A percentile compares a stretch with the other conserved stretches of the same genome.
Conservation (phyloP, 2,113 vertebrate species). For the Castor canadensis region DNA sequence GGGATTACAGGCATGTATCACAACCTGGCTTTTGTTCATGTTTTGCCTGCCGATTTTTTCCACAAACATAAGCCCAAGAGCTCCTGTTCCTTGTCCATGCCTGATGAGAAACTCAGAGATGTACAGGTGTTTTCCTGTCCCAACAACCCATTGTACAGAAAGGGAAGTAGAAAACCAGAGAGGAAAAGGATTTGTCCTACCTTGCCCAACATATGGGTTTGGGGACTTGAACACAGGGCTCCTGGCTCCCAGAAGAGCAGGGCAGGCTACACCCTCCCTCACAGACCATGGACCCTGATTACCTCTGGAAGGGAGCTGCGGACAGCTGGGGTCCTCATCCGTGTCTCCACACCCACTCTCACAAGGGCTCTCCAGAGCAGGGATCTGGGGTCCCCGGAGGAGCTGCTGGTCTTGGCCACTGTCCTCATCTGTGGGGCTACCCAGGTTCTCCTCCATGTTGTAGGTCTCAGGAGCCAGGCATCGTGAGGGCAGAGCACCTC, state of each 20-base stretch:
- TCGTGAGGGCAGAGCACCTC: accelerated
- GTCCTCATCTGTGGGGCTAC: conserved; percentile 56
- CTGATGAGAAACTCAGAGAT: background rate
- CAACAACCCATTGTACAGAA: background rate
- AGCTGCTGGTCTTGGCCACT: conserved; percentile 22
- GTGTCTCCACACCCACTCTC: conserved; percentile 71
- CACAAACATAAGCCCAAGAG: background rate
- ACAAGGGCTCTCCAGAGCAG: conserved; percentile 83
- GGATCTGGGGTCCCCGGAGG: conserved; percentile 79
- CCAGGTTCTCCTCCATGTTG: conserved; percentile 74
- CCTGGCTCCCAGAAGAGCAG: background rate
- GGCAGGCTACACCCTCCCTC: background rate
- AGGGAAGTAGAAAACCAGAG: background rate
- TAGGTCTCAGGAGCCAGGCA: conserved; percentile 68
- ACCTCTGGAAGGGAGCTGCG: conserved; percentile 80
- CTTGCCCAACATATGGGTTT: accelerated
- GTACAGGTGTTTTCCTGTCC: background rate
- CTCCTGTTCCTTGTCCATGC: background rate
- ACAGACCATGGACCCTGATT: conserved; percentile 30
- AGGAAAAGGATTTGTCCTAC: background rate
- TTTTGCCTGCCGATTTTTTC: background rate
- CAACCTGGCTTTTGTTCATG: background rate
- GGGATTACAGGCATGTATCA: background rate
- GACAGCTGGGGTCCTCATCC: conserved; percentile 74
- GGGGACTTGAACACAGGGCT: background rate